These are phyloP conservation scores for Sarcophaga caerulescens DNA, from an alignment of 2,888 invertebrate species.

Conservation along the genomic window DNA sequence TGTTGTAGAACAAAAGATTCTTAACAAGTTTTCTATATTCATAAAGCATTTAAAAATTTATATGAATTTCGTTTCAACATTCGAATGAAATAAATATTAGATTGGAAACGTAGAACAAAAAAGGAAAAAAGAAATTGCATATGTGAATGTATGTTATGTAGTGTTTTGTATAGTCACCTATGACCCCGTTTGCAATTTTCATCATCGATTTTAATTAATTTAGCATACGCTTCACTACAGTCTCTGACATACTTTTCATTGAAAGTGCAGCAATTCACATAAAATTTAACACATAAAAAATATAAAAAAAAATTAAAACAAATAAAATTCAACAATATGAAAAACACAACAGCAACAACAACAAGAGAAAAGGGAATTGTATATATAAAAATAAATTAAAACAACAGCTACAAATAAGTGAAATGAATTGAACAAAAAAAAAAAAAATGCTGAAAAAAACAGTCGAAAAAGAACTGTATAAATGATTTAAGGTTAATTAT, in stretches of 20 bases:
- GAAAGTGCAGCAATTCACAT: conserved; percentile 29
- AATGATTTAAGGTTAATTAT: conserved; percentile 52
- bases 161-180: neutral
- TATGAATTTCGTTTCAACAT: conserved; percentile 11
- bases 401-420: neutral
- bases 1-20: too few species aligned
- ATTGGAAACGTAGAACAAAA: neutral
- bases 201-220: conserved; percentile 20
- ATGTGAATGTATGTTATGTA: neutral
- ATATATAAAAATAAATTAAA: conserved; percentile 15
- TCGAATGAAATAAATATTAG: neutral
- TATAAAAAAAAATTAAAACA: neutral
- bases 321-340: neutral
- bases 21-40: too few species aligned
- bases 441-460: neutral
- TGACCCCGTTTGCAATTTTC: neutral
- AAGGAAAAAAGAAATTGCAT: neutral
- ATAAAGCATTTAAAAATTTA: neutral
- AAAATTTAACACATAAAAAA: conserved; percentile 34
- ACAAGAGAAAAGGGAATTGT: conserved; percentile 23
- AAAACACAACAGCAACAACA: neutral
- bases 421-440: conserved; percentile 12
- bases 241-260: conserved; percentile 38
- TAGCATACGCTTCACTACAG: neutral
- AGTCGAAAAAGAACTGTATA: conserved; percentile 17